phyloP scores from a whole-genome alignment of 2,113 vertebrate species.

The Falcunculus frontatus region DNA sequence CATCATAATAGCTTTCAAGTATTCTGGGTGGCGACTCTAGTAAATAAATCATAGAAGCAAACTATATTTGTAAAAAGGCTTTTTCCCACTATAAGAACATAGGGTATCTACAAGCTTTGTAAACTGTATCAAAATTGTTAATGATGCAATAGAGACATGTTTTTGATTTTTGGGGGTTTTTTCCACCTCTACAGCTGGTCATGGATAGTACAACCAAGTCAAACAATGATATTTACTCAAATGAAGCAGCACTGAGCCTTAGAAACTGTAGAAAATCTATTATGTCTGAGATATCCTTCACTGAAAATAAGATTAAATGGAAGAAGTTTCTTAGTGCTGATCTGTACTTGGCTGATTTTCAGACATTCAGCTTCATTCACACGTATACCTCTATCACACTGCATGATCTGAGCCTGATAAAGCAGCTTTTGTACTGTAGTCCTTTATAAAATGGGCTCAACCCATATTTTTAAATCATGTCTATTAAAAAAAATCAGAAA shows the following conservation, averaged over 20 bases:
- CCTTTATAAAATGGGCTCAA: not conserved
- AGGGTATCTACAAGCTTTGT: not conserved
- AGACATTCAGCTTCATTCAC: not conserved
- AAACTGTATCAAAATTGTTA: not conserved
- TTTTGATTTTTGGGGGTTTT: not conserved
- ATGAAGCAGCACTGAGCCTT: not conserved
- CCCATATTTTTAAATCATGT: rapidly evolving
- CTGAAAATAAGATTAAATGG: not conserved
- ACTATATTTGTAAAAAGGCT: not conserved
- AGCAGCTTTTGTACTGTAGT: not conserved
- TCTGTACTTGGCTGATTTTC: not conserved
- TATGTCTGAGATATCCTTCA: not conserved
- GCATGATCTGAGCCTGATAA: not conserved
- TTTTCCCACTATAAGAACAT: not conserved
- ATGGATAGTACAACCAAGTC: not conserved
- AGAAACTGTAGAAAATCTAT: not conserved
- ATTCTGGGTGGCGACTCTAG: not conserved
- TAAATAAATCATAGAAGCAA: not conserved
- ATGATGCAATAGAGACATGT: not conserved
- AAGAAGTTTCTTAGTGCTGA: not conserved
- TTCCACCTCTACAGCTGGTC: not conserved
- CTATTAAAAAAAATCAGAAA: not conserved
- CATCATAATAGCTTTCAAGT: not conserved
- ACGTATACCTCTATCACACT: not conserved
- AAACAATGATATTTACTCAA: not conserved